Evolutionary conservation across 2,888 invertebrate species (phyloP).

Genomic region (Dasypogon diadema): DNA sequence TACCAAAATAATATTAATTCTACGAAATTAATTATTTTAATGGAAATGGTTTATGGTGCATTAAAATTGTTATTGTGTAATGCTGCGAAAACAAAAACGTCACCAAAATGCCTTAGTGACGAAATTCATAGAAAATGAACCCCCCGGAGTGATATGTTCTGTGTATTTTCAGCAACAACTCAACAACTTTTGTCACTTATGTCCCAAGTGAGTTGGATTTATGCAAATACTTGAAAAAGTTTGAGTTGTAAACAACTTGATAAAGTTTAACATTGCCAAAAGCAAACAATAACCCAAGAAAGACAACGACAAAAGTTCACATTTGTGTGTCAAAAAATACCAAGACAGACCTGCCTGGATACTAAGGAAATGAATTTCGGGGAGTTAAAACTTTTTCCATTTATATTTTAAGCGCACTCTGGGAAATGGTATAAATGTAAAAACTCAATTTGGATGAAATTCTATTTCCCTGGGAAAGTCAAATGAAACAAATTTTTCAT

Average conservation of each 20-base stretch:
- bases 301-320: conserved; percentile 30
- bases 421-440: conserved; percentile 35
- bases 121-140: conserved; percentile 28
- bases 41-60: too few relatives aligned
- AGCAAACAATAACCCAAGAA: conserved; percentile 41
- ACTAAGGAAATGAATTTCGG: conserved; percentile 42
- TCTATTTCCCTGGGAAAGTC: conserved; percentile 1
- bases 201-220: conserved; percentile 49
- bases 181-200: conserved; percentile 49
- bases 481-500: not conserved
- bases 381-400: conserved; percentile 45
- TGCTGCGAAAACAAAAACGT: too few relatives aligned
- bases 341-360: not conserved
- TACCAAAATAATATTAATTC: too few relatives aligned
- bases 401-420: conserved; percentile 36
- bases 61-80: too few relatives aligned
- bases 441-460: conserved; percentile 40
- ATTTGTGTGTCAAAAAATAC: conserved; percentile 11
- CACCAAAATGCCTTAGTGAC: too few relatives aligned
- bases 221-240: conserved; percentile 49
- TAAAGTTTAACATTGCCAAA: conserved; percentile 47
- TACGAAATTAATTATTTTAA: too few relatives aligned
- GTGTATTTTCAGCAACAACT: conserved; percentile 40
- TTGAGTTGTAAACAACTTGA: conserved; percentile 50
- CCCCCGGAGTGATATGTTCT: conserved; percentile 20